Percentiles rank a stretch among this genome's conserved stretches.
Evolutionary conservation across 2,797 vertebrate genomes (phyloP).

Genomic region (Eutrigla gurnardus): DNA sequence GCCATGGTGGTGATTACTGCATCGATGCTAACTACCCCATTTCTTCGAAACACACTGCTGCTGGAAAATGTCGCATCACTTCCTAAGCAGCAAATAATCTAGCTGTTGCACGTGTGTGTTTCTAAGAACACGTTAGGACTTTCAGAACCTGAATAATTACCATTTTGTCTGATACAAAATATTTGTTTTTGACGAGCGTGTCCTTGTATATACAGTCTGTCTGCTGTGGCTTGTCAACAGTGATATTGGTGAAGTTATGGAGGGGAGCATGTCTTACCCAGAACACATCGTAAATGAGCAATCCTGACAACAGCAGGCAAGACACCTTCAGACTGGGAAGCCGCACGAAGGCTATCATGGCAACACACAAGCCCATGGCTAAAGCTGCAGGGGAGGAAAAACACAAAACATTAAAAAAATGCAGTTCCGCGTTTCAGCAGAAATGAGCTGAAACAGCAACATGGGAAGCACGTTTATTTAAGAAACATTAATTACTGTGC

Average conservation of each 20-base stretch:
- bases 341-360: constrained; percentile 99
- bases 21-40: background rate
- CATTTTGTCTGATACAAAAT: background rate
- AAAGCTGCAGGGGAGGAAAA: constrained; percentile 83
- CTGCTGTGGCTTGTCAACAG: background rate
- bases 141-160: background rate
- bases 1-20: background rate
- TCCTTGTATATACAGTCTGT: too few species aligned
- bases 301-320: constrained; percentile 96
- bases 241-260: background rate
- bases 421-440: background rate
- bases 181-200: background rate
- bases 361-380: constrained; percentile 98
- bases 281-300: constrained; percentile 99
- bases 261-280: constrained; percentile 89
- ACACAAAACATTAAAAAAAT: constrained; percentile 16
- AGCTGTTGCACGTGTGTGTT: background rate
- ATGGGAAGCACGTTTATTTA: constrained; percentile 7
- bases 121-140: background rate
- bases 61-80: background rate
- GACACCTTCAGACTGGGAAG: constrained; percentile 99
- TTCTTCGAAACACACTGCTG: constrained; percentile 1
- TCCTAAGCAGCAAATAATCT: background rate
- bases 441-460: constrained; percentile 7
- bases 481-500: constrained; percentile 28